phyloP scores from a whole-genome alignment of 2,888 invertebrate genomes.

The Anagyrus pseudococci region DNA sequence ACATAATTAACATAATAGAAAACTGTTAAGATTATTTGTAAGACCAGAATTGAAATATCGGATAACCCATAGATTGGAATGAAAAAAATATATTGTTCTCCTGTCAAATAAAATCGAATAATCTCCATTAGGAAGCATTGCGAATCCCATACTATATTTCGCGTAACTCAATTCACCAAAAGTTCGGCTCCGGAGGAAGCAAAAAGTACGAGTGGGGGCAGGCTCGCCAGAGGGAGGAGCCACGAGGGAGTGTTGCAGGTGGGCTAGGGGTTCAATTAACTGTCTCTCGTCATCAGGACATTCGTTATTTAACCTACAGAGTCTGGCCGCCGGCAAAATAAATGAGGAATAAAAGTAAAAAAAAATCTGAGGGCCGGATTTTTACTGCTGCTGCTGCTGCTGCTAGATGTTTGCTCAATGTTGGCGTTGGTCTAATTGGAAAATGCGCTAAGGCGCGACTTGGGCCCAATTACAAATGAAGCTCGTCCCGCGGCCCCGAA shows the following conservation, averaged over 20 bases:
- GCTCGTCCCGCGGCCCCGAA: constrained; percentile 10
- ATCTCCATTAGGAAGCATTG: too few relatives aligned
- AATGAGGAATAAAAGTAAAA: neutral
- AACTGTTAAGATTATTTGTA: too few relatives aligned
- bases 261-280: constrained; percentile 18
- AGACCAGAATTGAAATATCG: too few relatives aligned
- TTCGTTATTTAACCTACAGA: neutral
- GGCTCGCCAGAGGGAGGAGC: too few relatives aligned
- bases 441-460: constrained; percentile 4
- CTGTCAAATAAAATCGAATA: too few relatives aligned
- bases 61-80: too few relatives aligned
- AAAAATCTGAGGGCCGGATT: too few relatives aligned
- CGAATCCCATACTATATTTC: too few relatives aligned
- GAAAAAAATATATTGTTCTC: too few relatives aligned
- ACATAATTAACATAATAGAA: too few relatives aligned
- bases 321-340: neutral
- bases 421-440: constrained; percentile 17
- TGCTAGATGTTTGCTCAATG: too few relatives aligned
- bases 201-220: neutral
- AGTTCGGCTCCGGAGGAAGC: neutral
- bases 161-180: constrained; percentile 5
- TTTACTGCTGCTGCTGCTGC: neutral
- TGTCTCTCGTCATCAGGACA: constrained; percentile 1
- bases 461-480: constrained; percentile 20
- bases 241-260: too few relatives aligned